These are phyloP conservation scores for Cyanocitta stelleri DNA, from an alignment of 2,113 vertebrate genomes.

Conservation along the genomic window DNA sequence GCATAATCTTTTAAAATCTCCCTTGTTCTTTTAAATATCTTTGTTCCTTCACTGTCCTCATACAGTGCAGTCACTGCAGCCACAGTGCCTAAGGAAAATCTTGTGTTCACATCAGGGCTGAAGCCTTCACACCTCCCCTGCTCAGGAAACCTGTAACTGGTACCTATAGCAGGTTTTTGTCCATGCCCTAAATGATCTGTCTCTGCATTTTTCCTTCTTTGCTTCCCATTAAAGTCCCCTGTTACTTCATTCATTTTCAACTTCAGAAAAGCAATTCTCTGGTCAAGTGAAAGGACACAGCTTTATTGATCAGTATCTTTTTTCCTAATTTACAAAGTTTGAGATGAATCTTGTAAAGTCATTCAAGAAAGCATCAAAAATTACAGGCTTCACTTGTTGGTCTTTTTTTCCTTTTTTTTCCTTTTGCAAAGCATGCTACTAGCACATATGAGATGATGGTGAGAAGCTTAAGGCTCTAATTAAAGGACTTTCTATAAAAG, in stretches of 20 bases:
- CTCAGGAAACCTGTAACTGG: not conserved
- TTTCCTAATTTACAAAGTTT: not conserved
- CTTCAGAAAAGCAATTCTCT: not conserved
- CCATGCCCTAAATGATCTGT: not conserved
- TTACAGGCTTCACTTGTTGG: not conserved
- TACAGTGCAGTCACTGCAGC: not conserved
- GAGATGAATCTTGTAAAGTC: not conserved
- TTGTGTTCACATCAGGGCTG: not conserved
- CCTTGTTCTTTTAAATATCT: not conserved
- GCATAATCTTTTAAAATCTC: not conserved
- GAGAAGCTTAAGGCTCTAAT: not conserved
- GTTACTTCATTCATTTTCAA: not conserved
- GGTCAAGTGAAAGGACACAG: not conserved
- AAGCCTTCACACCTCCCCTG: not conserved
- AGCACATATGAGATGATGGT: not conserved
- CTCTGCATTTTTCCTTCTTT: not conserved
- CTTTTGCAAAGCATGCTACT: not conserved
- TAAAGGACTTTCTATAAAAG: not conserved
- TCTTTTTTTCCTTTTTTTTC: not conserved
- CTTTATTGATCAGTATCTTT: not conserved
- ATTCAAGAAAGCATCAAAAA: not conserved
- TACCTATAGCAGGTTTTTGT: not conserved
- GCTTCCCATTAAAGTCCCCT: not conserved
- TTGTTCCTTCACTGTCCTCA: not conserved
- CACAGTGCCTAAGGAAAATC: not conserved